Base-by-base conservation (phyloP, 1,140 invertebrate genomes). In the Maniola jurtina region DNA sequence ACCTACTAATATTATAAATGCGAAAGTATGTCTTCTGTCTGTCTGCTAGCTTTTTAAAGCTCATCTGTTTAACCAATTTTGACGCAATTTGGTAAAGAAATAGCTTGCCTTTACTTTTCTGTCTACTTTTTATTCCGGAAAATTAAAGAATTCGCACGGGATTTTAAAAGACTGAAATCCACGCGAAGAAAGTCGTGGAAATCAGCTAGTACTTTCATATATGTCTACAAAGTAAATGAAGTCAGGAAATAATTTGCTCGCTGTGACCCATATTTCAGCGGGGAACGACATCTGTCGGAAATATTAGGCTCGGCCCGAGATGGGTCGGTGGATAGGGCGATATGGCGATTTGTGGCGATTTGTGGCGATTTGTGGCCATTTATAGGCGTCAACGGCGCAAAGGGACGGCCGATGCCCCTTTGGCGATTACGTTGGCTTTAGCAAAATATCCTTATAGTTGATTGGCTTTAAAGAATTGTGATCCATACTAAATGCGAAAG, bases 331-430 rank as follows among this genome's bases (percentile, higher is more conserved):
- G 58, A 14, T 54, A 54, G 50, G 50, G 4, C n/a, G n/a, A n/a
- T n/a, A n/a, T n/a, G n/a, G n/a, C n/a, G n/a, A n/a, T n/a, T 5
- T n/a, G 36, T 9, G 36, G 36, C 40, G 40, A 42, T 45, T 40
- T 52, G 55, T 57, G 55, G 34, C 62, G 34, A 58, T 64, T 58
- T 64, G 62, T 58, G 40, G 40, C 8, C 55, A 14, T 48, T 64
- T 50, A 64, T 14, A 40, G 62, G 62, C 62, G 62, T 64, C 62
- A 64, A 54, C 62, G 56, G n/a, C 25, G 38, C 62, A 42, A 33
- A 36, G 40, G 55, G 42, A 57, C 42, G 55, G 0, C 10, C 13
- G 52, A 55, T 55, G 52, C 25, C 15, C 52, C 13, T 45, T 55
- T 52, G 15, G 7, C 10, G 33, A 7, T 16, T 16, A 13, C 52